A percentile compares a stretch with the other conserved stretches of the same genome.
Evolutionary conservation across 2,113 vertebrate genomes (phyloP).

Genomic region (Raja brachyura): DNA sequence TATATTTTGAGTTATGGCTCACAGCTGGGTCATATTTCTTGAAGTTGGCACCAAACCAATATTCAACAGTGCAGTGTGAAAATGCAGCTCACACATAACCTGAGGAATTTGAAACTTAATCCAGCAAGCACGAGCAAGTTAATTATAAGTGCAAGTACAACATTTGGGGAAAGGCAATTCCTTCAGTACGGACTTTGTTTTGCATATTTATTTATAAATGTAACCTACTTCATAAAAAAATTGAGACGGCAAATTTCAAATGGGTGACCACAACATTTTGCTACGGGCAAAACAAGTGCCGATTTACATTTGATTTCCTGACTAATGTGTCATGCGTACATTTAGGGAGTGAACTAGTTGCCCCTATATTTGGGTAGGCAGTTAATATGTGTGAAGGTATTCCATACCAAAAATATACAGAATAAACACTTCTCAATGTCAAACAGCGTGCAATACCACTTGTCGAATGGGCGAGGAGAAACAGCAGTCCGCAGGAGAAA

Average conservation of each 20-base stretch:
- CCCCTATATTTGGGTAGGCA: too few relatives aligned
- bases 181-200: background rate
- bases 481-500: too few relatives aligned
- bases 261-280: background rate
- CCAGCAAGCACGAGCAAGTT: background rate
- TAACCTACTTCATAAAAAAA: background rate
- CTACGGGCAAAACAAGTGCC: background rate
- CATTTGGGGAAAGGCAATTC: background rate
- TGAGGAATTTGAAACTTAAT: background rate
- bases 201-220: background rate
- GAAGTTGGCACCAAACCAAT: background rate
- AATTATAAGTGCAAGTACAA: background rate
- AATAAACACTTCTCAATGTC: too few relatives aligned
- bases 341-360: too few relatives aligned
- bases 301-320: too few relatives aligned
- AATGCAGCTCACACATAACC: background rate
- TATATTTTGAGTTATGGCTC: conserved; percentile 42
- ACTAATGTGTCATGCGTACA: too few relatives aligned
- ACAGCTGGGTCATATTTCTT: background rate
- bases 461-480: too few relatives aligned
- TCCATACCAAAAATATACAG: too few relatives aligned
- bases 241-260: background rate
- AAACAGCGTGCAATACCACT: too few relatives aligned
- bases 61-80: background rate
- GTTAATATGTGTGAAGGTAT: too few relatives aligned